phyloP scores from a whole-genome alignment of 2,113 vertebrate genomes.

The Urocolius indicus region DNA sequence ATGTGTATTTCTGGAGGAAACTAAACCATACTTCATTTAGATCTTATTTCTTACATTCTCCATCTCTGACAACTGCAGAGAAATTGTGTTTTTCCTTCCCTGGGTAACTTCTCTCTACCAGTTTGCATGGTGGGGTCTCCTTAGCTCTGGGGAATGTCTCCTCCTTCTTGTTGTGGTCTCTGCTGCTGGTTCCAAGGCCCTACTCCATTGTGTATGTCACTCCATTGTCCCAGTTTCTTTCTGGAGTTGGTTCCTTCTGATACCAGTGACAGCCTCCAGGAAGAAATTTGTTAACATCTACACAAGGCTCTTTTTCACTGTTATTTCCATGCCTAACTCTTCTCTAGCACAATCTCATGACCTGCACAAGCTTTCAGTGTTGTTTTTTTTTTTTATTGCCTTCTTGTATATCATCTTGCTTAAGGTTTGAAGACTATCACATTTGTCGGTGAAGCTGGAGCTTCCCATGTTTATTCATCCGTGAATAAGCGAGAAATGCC shows the following conservation, averaged over 20 bases:
- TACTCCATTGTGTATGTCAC: accelerated
- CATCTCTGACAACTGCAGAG: not conserved
- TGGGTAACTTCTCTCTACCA: not conserved
- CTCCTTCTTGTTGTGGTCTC: not conserved
- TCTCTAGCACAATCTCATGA: not conserved
- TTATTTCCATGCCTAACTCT: not conserved
- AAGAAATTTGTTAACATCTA: not conserved
- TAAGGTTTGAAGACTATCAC: not conserved
- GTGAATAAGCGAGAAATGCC: not conserved
- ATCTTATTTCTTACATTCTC: not conserved
- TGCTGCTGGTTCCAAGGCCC: too few species aligned
- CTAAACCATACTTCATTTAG: not conserved
- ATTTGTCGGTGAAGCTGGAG: not conserved
- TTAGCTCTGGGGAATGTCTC: not conserved
- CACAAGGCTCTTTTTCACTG: not conserved
- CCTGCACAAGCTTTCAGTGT: not conserved
- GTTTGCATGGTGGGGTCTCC: not conserved
- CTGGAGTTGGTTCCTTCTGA: not conserved
- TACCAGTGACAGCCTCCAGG: not conserved
- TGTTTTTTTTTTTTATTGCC: accelerated
- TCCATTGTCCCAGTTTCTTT: not conserved
- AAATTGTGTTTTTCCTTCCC: not conserved
- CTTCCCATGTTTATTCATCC: not conserved
- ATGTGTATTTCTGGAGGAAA: not conserved
- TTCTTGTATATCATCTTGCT: not conserved